A percentile compares a stretch with the other conserved stretches of the same genome.
phyloP scores from a whole-genome alignment of 2,888 invertebrate species.

The Scelioninae gen. 1 region DNA sequence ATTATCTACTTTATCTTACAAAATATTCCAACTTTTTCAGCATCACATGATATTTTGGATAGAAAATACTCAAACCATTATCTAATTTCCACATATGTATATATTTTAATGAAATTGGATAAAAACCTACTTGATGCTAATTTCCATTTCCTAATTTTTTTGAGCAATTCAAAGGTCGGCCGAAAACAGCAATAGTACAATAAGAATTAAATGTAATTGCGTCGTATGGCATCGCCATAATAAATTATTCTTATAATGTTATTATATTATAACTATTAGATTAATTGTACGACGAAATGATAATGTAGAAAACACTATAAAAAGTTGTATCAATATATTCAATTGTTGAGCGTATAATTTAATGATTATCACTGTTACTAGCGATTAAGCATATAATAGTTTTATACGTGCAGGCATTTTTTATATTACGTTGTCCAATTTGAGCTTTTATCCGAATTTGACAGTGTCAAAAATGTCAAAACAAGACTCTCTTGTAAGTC shows the following conservation, averaged over 20 bases:
- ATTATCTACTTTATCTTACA: too few species aligned
- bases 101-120: too few species aligned
- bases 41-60: too few species aligned
- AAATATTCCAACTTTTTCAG: too few species aligned
- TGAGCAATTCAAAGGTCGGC: constrained; percentile 45
- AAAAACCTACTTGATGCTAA: not conserved
- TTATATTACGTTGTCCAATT: constrained; percentile 53
- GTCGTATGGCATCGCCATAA: constrained; percentile 9
- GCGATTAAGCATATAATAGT: constrained; percentile 43
- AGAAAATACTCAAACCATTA: too few species aligned
- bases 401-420: constrained; percentile 66
- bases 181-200: constrained; percentile 68
- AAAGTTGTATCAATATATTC: constrained; percentile 19
- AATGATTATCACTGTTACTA: constrained; percentile 53
- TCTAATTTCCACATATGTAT: too few species aligned
- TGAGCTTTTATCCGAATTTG: constrained; percentile 55
- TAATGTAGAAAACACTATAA: not conserved
- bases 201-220: constrained; percentile 16
- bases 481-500: constrained; percentile 43
- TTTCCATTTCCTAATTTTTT: constrained; percentile 37
- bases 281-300: constrained; percentile 6
- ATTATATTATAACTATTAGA: constrained; percentile 13
- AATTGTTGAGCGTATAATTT: constrained; percentile 47
- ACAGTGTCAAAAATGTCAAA: constrained; percentile 56
- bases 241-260: constrained; percentile 25